Conservation (phyloP, 2,797 vertebrate genomes). For the Enteromius thamalakanensis region DNA sequence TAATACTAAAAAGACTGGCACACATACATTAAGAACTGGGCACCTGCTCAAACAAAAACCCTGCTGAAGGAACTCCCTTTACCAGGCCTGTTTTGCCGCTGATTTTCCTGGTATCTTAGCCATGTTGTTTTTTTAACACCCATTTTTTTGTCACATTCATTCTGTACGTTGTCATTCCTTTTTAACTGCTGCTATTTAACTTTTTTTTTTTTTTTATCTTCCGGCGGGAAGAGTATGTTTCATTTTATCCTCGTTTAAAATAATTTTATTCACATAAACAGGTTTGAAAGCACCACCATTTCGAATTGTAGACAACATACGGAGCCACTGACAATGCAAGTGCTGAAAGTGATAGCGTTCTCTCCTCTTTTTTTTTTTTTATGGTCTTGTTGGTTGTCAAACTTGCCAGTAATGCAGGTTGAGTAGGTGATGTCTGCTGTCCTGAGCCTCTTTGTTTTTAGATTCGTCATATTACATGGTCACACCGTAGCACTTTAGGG, state of each 20-base stretch:
- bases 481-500: conserved; percentile 62
- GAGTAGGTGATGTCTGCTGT: conserved; percentile 53
- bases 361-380: conserved; percentile 9
- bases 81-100: conserved; percentile 32
- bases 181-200: conserved; percentile 82
- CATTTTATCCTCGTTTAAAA: conserved; percentile 64
- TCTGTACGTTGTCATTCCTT: conserved; percentile 62
- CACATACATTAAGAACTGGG: conserved; percentile 58
- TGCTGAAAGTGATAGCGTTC: conserved; percentile 56
- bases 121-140: conserved; percentile 50
- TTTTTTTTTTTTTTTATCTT: conserved; percentile 58
- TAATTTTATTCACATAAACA: conserved; percentile 43
- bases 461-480: conserved; percentile 43
- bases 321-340: conserved; percentile 70
- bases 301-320: conserved; percentile 62
- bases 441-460: conserved; percentile 59
- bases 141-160: conserved; percentile 53
- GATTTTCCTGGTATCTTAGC: conserved; percentile 61
- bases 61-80: conserved; percentile 64
- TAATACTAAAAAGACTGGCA: conserved; percentile 56
- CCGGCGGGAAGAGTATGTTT: conserved; percentile 45
- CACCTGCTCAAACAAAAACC: conserved; percentile 53
- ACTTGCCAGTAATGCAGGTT: conserved; percentile 44
- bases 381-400: conserved; percentile 48
- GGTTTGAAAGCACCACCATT: conserved; percentile 48